Evolutionary conservation across 2,113 vertebrate genomes (phyloP), one percentile per base, ranked within the genome.

Genomic region (Salvelinus fontinalis): DNA sequence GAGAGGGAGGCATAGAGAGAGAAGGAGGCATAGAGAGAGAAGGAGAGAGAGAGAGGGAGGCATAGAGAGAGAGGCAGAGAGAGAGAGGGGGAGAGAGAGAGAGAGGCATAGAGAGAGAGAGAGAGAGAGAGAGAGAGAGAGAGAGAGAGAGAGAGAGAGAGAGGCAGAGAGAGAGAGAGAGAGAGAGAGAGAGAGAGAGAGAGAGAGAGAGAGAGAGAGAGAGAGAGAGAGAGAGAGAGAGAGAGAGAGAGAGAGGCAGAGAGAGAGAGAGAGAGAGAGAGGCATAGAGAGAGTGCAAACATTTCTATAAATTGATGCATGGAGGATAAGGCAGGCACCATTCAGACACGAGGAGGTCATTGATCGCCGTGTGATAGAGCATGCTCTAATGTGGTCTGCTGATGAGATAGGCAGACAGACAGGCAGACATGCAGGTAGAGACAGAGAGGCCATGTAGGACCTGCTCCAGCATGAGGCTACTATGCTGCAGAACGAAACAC

Each of bases 341-440:
- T 81, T 59, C 73, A 60, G 75, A 86, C 71, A 87, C 14, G 51
- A 70, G 85, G 87, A 84, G 77, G 62, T 14, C 74, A 88, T 83
- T 87, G 86, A 92, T 86, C 88, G 73, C 81, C 83, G 75, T 82
- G 75, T 75, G 77, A 70, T 77, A 85, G 82, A 87, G 72, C 83
- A 51, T 62, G 87, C 70, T 77, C 73, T 84, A 84, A 83, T 85
- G 80, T 57, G 79, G 85, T 75, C 81, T 1, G 0, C 74, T 87
- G 86, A 88, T 83, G 90, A 91, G 88, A 44, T 44, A 44, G 39
- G 39, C 39, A 44, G 39, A 44, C 34, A 34, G 34, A 34, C 39
- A 44, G 39, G 9, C 39, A 44, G 39, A 0, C 39, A 44, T 9
- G 9, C 9, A 44, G 39, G 9, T 9, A 20, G 14, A 57, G 54